Base-by-base conservation (phyloP, 2,797 vertebrate genomes). In the Gymnodraco acuticeps region DNA sequence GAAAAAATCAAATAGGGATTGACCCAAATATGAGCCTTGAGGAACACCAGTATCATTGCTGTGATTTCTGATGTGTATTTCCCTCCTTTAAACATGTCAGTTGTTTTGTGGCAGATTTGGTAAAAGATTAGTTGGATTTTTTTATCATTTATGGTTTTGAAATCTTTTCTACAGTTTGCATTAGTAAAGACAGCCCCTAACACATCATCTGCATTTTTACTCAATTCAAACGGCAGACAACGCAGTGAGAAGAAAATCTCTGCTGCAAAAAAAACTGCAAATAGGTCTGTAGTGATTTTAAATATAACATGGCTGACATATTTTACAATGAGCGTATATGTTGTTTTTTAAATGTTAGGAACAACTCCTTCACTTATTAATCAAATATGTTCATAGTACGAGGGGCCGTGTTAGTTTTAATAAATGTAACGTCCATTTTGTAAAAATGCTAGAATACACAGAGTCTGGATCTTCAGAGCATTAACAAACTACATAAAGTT, bases 21-120 rank as follows among this genome's bases (percentile, higher is more conserved):
- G 1, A 53, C 50, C n/a, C 11, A 71, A 46, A 68, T 33, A 20
- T 41, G 47, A 82, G 46, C 75, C 75, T 14, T 80, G 72, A 54
- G 70, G 76, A 3, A 64, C 46, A 53, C 62, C 77, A 63, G 48
- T 31, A 59, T 27, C 14, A 23, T 12, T 23, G 50, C 23, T 50
- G 33, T 12, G 9, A 43, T 23, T 68, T 41, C 23, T 52, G 20
- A 61, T 4, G 16, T 50, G 4, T 42, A 3, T 70, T 70, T 59
- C 31, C 15, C 19, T 48, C 12, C 31, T 17, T 8, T 38, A 20
- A 17, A 43, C 0, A 43, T 9, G 62, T 56, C 9, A 43, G 4
- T 3, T 6, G 20, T 54, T 54, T 48, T 59, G 15, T 33, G n/a
- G 23, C 19, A 14, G 8, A 61, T 8, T 51, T 63, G 50, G 8